A percentile compares a stretch with the other conserved stretches of the same genome.
These are phyloP conservation scores for Limenitis camilla DNA, from an alignment of 2,888 invertebrate species.

Conservation along the genomic window DNA sequence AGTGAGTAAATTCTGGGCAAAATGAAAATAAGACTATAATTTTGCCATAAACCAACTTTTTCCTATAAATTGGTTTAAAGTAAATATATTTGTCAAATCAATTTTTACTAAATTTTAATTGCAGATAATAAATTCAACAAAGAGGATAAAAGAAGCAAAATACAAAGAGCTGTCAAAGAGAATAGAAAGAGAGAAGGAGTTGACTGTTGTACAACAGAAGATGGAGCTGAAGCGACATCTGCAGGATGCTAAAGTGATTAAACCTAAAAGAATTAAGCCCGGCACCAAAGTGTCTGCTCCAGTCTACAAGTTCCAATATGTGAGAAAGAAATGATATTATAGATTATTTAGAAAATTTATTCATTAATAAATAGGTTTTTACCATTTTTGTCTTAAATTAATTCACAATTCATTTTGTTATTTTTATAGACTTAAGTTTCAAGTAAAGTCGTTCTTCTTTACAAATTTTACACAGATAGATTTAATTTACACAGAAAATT, in stretches of 20 bases:
- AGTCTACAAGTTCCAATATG: conserved; percentile 86
- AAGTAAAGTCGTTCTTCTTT: too few species aligned
- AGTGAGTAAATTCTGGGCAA: too few species aligned
- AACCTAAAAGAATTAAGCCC: conserved; percentile 77
- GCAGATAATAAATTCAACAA: conserved; percentile 63
- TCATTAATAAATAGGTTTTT: conserved; percentile 32
- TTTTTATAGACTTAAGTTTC: background rate
- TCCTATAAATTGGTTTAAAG: background rate
- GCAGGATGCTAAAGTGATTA: conserved; percentile 76
- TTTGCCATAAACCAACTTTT: background rate
- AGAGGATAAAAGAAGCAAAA: conserved; percentile 75
- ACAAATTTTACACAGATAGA: too few species aligned
- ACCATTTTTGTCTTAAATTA: conserved; percentile 10
- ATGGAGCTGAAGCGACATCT: conserved; percentile 82
- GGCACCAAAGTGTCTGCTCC: conserved; percentile 82
- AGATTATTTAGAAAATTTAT: conserved; percentile 16
- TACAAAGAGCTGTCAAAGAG: conserved; percentile 85
- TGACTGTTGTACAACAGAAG: conserved; percentile 85
- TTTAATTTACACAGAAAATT: too few species aligned
- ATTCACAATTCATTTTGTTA: conserved; percentile 1
- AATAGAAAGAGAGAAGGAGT: conserved; percentile 83
- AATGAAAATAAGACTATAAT: too few species aligned
- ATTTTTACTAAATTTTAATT: conserved; percentile 1
- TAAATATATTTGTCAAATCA: background rate
- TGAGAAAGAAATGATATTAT: conserved; percentile 81